Evolutionary conservation across 1,140 invertebrate genomes (phyloP).

Genomic region (Diabrotica virgifera): DNA sequence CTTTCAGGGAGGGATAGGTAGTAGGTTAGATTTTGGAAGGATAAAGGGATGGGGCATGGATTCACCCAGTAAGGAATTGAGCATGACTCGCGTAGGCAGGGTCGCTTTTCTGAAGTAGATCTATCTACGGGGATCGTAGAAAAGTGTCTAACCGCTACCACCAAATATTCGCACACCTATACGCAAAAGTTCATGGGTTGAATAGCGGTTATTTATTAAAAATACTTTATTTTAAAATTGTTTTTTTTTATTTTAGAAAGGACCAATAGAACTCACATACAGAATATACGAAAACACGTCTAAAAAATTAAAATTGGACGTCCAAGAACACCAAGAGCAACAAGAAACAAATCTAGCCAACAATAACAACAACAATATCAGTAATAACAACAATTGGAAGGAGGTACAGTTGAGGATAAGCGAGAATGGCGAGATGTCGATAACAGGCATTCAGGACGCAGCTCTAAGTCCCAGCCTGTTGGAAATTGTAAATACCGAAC

Average conservation of each 20-base stretch:
- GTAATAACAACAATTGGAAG: constrained; percentile 53
- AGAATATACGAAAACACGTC: constrained; percentile 57
- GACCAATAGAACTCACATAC: constrained; percentile 56
- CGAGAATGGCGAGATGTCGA: constrained; percentile 67
- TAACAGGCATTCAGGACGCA: constrained; percentile 52
- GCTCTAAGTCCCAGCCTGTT: constrained; percentile 17
- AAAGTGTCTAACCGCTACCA: no score
- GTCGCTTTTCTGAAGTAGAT: no score
- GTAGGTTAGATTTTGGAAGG: no score
- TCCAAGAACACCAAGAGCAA: constrained; percentile 3
- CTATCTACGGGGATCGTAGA: no score
- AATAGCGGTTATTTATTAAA: constrained; percentile 4
- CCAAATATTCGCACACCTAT: no score
- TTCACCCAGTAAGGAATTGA: no score
- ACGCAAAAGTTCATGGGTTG: no score
- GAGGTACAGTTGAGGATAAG: constrained; percentile 69
- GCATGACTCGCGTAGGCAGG: no score
- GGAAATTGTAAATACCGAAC: constrained; percentile 33
- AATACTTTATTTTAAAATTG: neutral
- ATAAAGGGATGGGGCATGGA: no score
- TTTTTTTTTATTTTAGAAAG: constrained; percentile 54
- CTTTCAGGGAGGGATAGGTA: no score
- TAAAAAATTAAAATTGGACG: constrained; percentile 36
- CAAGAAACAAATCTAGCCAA: constrained; percentile 22
- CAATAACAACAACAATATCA: neutral